Evolutionary conservation across 2,888 invertebrate genomes (phyloP), one percentile per base, ranked within the genome.

Genomic region (Antitype chi): DNA sequence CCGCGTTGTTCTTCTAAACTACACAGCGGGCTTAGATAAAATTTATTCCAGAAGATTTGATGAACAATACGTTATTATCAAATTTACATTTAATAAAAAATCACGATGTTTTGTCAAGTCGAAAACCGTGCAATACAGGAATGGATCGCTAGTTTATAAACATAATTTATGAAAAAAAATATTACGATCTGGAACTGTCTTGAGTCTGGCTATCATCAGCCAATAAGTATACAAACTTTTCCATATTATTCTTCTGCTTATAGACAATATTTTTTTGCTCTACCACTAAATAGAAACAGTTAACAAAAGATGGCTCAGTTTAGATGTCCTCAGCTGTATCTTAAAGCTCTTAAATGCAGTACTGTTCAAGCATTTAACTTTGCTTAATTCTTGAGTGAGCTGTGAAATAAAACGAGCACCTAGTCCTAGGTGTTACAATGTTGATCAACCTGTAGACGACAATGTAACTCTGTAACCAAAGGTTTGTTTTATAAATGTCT

Each of bases 371-470:
- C n/a, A 59, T 59, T 81, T 68, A 81, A 70, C 47, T 70, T 79
- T 79, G 64, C 78, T 87, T 81, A 81, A 83, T 80, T 84, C 76
- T 75, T 70, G 71, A 86, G 74, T 82, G 72, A 87, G 70, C 77
- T 60, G 63, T 60, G 71, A 77, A 76, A 74, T 75, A 74, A 74
- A 76, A 60, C 32, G 66, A 32, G 68, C 28, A 32, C 15, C 32
- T 55, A 11, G 11, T 53, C n/a, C 17, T 55, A 53, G 15, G 23
- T 67, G 38, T 64, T 69, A 70, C 74, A 69, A 67, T 60, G 69
- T 76, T 64, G 49, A 53, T 32, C 49, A 38, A 71, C 55, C 13
- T 9, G 52, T 5, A 53, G 28, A n/a, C 20, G 20, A n/a, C 49
- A 49, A 59, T 72, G 23, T 63, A 15, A 2, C 20, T 59, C 38